phyloP scores from a whole-genome alignment of 2,888 invertebrate species.

The Lysandra coridon region DNA sequence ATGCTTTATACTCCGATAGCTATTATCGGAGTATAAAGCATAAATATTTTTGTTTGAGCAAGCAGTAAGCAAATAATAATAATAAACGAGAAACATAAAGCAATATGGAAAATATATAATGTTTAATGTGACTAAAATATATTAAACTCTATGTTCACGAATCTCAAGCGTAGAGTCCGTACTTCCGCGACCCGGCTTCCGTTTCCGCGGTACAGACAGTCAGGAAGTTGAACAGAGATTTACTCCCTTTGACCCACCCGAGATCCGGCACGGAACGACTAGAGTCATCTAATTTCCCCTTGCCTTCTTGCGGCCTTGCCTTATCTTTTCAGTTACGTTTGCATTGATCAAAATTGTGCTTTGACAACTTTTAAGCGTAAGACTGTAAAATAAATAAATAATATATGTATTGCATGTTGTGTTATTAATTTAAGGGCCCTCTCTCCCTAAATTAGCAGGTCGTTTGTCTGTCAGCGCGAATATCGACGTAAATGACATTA shows the following conservation, averaged over 20 bases:
- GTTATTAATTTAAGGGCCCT: too few relatives aligned
- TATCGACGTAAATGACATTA: too few relatives aligned
- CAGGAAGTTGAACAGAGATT: constrained; percentile 68
- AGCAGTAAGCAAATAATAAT: not conserved
- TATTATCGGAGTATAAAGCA: not conserved
- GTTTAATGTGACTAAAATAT: not conserved
- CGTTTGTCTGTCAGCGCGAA: too few relatives aligned
- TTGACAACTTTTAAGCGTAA: too few relatives aligned
- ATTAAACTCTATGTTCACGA: constrained; percentile 2
- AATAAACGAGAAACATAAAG: not conserved
- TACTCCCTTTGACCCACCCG: constrained; percentile 53
- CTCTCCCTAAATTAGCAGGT: too few relatives aligned
- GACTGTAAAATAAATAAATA: too few relatives aligned
- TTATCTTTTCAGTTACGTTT: constrained; percentile 69
- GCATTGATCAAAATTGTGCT: constrained; percentile 49
- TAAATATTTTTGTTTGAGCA: not conserved
- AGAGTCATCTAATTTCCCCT: constrained; percentile 75
- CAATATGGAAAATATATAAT: not conserved
- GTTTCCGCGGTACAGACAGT: constrained; percentile 56
- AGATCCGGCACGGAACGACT: constrained; percentile 66
- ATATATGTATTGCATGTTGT: too few relatives aligned
- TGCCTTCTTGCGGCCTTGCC: constrained; percentile 55
- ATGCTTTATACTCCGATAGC: not conserved
- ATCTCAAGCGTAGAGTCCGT: constrained; percentile 35
- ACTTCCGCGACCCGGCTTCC: constrained; percentile 47